phyloP scores from a whole-genome alignment of 1,140 invertebrate genomes.

The Metaphire vulgaris region DNA sequence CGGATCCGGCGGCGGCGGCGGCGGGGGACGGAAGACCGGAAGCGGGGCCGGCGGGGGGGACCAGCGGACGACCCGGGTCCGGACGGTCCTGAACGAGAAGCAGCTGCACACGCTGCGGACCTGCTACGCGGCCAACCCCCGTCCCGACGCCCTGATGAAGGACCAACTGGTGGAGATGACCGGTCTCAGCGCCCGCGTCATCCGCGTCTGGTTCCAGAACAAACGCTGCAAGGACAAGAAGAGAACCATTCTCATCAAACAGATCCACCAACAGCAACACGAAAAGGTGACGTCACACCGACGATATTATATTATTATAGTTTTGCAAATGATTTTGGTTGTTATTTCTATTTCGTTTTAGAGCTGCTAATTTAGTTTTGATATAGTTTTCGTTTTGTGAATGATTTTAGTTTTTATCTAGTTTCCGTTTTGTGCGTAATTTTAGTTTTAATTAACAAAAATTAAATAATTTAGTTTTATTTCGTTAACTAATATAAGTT shows the following conservation, averaged over 20 bases:
- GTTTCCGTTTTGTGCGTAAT: no score
- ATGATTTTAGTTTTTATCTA: no score
- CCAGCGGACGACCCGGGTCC: conserved; percentile 82
- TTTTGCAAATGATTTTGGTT: not conserved
- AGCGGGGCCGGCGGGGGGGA: not conserved
- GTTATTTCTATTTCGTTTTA: no score
- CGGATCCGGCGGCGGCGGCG: no score
- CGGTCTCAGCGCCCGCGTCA: conserved; percentile 84
- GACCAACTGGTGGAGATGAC: conserved; percentile 99
- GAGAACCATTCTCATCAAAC: conserved; percentile 89
- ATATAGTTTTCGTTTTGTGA: no score
- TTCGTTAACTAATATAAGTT: no score
- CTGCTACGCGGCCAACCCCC: conserved; percentile 92
- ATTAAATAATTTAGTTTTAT: no score
- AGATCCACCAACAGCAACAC: conserved; percentile 90
- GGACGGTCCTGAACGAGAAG: conserved; percentile 97
- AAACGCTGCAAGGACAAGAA: conserved; percentile 99
- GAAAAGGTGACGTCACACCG: conserved; percentile 30
- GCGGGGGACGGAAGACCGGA: not conserved
- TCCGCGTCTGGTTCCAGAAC: conserved; percentile 96
- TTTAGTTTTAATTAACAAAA: no score
- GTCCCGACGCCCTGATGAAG: conserved; percentile 98
- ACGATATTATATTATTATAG: not conserved
- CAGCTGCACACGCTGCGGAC: conserved; percentile 83
- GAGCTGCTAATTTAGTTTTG: no score